Evolutionary conservation across 2,797 vertebrate genomes (phyloP).

Genomic region (Nasua narica): DNA sequence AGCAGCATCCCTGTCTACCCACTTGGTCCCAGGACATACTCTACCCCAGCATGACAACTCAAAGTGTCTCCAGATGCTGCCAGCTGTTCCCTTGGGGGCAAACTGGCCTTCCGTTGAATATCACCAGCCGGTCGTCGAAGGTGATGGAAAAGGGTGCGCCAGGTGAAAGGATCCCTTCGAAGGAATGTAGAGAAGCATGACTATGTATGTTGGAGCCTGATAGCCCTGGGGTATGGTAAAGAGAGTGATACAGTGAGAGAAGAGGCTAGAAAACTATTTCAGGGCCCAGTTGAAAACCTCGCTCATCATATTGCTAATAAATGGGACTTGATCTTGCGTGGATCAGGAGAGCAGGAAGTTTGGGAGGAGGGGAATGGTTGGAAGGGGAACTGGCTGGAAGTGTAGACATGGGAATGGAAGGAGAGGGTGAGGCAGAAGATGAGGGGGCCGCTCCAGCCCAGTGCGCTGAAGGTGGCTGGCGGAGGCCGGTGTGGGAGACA

Average conservation of each 20-base stretch:
- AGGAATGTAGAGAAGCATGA: not conserved
- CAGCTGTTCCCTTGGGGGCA: not conserved
- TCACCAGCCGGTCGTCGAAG: not conserved
- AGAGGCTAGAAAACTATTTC: not conserved
- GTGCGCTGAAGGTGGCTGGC: not conserved
- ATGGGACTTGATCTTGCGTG: not conserved
- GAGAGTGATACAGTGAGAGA: not conserved
- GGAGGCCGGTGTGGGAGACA: not conserved
- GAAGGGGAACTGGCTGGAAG: not conserved
- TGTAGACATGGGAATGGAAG: not conserved
- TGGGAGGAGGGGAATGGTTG: not conserved
- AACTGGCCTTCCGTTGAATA: not conserved
- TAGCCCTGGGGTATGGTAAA: not conserved
- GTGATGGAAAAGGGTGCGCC: not conserved
- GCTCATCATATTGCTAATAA: not conserved
- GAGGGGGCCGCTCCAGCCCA: not conserved
- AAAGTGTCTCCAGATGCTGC: not conserved
- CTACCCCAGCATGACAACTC: not conserved
- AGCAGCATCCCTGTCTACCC: not conserved
- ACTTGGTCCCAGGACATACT: not conserved
- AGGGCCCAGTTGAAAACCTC: not conserved
- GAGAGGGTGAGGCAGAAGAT: not conserved
- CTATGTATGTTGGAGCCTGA: not conserved
- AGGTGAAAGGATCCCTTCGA: not conserved
- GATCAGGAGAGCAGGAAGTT: not conserved